These are phyloP conservation scores for Drosophila novamexicana DNA, from an alignment of 1,140 invertebrate genomes.

Conservation along the genomic window DNA sequence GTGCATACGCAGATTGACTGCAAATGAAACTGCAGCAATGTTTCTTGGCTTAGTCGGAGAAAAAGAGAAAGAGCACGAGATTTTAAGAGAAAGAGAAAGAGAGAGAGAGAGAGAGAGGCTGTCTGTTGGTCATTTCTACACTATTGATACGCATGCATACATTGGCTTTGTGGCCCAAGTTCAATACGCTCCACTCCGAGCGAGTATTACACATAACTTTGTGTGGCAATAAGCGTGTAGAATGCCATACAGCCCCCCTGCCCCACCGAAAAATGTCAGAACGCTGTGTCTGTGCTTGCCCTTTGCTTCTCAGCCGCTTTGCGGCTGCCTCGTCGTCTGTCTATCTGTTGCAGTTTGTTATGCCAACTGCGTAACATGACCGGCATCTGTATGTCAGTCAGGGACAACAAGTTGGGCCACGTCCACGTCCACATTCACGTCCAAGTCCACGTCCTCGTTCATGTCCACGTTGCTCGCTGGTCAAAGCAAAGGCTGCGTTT, in stretches of 20 bases:
- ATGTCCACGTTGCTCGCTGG: constrained; percentile 35
- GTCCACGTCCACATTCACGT: constrained; percentile 6
- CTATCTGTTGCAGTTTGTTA: constrained; percentile 38
- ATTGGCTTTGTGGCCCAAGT: constrained; percentile 8
- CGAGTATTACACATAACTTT: constrained; percentile 40
- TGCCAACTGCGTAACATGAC: constrained; percentile 44
- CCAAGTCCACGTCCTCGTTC: neutral
- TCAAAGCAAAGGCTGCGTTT: constrained; percentile 44
- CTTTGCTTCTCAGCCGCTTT: neutral
- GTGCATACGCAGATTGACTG: constrained; percentile 33
- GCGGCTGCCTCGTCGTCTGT: neutral
- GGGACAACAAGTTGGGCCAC: constrained; percentile 43
- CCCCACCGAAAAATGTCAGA: constrained; percentile 3
- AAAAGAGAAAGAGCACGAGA: neutral
- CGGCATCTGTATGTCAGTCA: constrained; percentile 48
- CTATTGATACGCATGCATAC: constrained; percentile 16
- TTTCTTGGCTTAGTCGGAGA: neutral
- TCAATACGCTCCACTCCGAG: constrained; percentile 1
- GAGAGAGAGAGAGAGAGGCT: neutral
- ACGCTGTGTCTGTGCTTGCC: constrained; percentile 1
- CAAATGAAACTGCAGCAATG: constrained; percentile 36
- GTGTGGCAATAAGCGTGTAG: constrained; percentile 21
- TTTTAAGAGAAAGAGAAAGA: too few species aligned
- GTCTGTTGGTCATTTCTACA: constrained; percentile 4
- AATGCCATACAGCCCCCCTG: neutral